Evolutionary conservation across 1,140 invertebrate species (phyloP), one percentile per base, ranked within the genome.

Genomic region (Penaeus indicus): DNA sequence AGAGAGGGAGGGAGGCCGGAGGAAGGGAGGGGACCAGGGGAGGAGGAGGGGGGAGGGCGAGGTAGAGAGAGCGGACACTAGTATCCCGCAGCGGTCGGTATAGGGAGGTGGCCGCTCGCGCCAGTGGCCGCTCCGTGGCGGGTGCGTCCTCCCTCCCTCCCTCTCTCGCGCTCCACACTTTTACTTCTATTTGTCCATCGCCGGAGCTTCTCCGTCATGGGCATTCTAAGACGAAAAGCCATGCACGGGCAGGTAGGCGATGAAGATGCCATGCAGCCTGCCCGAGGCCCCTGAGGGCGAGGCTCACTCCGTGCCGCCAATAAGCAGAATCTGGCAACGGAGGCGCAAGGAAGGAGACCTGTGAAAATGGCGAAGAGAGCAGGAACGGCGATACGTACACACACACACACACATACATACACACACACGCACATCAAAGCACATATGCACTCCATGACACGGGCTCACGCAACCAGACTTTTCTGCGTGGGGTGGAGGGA

Each of bases 41-140:
- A 63, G 77, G 80, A n/a, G 62, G 69, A 4, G 18, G 67, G 38
- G 38, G 60, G 38, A n/a, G 69, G 62, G 63, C 54, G 86, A 84
- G 60, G 80, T 69, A 61, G 61, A 84, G 86, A 88, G 86, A 84
- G 81, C 67, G 86, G 86, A 84, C 67, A 88, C 80, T 88, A 88
- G 78, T 78, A 84, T 81, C 85, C 85, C 82, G 64, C 82, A 79
- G 84, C 69, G 84, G 84, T 67, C 67, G 69, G 61, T 88, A 84
- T 84, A 84, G 38, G 4, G 69, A 88, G 86, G 86, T 84, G 86
- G 86, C 77, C 85, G 63, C 78, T 87, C 62, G 8, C 77, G 78
- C 62, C 79, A 63, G 85, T 87, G 85, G 85, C 32, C 85, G 78
- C 63, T 82, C 81, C 78, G 63, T 60, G 85, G 85, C 85, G 85